A percentile compares a stretch with the other conserved stretches of the same genome.
Evolutionary conservation across 2,888 invertebrate species (phyloP).

Genomic region (Catocala nupta): DNA sequence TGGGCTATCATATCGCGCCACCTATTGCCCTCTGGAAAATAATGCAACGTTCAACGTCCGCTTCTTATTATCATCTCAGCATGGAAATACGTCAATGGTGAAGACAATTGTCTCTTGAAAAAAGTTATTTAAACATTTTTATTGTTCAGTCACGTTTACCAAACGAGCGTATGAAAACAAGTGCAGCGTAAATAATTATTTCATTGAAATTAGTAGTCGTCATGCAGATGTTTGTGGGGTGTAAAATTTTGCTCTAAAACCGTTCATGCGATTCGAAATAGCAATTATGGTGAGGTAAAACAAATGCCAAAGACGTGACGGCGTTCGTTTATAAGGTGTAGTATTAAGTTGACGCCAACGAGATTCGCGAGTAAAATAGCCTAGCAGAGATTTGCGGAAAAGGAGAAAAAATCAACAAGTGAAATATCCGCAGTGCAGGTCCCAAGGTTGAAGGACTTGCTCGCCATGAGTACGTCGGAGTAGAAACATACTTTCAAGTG

Average conservation of each 20-base stretch:
- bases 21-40: slow-evolving; percentile 80
- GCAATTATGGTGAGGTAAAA: slow-evolving; percentile 26
- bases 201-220: neutral
- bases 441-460: slow-evolving; percentile 80
- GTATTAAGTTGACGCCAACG: slow-evolving; percentile 34
- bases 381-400: slow-evolving; percentile 76
- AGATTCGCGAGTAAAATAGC: slow-evolving; percentile 56
- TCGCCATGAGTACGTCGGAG: slow-evolving; percentile 74
- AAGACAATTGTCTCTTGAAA: slow-evolving; percentile 37
- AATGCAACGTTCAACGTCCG: slow-evolving; percentile 75
- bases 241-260: slow-evolving; percentile 23
- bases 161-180: slow-evolving; percentile 16
- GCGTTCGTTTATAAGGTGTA: slow-evolving; percentile 36
- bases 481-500: slow-evolving; percentile 78
- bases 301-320: slow-evolving; percentile 59
- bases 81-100: slow-evolving; percentile 51
- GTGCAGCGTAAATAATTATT: slow-evolving; percentile 28
- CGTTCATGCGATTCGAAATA: slow-evolving; percentile 31
- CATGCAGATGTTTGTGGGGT: slow-evolving; percentile 10
- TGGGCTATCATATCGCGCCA: slow-evolving; percentile 77
- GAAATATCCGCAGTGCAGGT: slow-evolving; percentile 76
- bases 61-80: slow-evolving; percentile 68
- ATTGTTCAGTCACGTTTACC: slow-evolving; percentile 21
- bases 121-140: slow-evolving; percentile 20
- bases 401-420: slow-evolving; percentile 73